Percentiles rank a stretch among this genome's conserved stretches.
phyloP scores from a whole-genome alignment of 2,888 invertebrate genomes.

The Parnassius smintheus region DNA sequence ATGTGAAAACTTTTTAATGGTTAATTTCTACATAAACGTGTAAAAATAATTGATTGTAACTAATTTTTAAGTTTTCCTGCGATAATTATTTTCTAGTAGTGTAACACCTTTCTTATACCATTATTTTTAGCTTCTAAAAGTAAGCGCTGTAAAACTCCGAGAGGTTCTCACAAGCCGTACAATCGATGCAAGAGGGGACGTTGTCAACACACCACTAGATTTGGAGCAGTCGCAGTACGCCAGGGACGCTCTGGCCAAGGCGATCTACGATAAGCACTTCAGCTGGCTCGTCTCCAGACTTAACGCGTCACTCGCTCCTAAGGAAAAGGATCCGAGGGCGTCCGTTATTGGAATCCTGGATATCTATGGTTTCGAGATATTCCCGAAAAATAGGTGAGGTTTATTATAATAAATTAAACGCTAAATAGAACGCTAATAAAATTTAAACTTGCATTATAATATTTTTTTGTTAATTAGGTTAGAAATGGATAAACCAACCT shows the following conservation, averaged over 20 bases:
- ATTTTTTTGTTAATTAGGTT: too few relatives aligned
- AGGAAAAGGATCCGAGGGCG: constrained; percentile 77
- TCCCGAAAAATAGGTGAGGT: constrained; percentile 89
- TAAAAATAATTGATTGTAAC: too few relatives aligned
- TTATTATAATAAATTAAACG: neutral
- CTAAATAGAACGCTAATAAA: too few relatives aligned
- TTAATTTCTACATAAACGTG: too few relatives aligned
- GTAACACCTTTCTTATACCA: too few relatives aligned
- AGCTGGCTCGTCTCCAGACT: constrained; percentile 93
- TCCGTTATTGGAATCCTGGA: constrained; percentile 94
- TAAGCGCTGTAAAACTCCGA: constrained; percentile 83
- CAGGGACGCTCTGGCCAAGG: constrained; percentile 94
- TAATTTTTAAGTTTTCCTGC: too few relatives aligned
- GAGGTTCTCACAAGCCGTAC: constrained; percentile 91
- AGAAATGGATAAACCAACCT: too few relatives aligned
- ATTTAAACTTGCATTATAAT: too few relatives aligned
- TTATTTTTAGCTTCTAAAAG: constrained; percentile 85
- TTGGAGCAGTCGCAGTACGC: constrained; percentile 92
- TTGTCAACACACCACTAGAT: constrained; percentile 90
- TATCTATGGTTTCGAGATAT: constrained; percentile 97
- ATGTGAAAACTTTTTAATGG: too few relatives aligned
- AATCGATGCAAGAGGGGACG: constrained; percentile 92
- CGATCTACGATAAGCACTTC: constrained; percentile 94
- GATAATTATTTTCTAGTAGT: too few relatives aligned
- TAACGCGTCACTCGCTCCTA: constrained; percentile 87